A percentile compares a stretch with the other conserved stretches of the same genome.
phyloP scores from a whole-genome alignment of 1,140 invertebrate species.

The Hypothenemus hampei region DNA sequence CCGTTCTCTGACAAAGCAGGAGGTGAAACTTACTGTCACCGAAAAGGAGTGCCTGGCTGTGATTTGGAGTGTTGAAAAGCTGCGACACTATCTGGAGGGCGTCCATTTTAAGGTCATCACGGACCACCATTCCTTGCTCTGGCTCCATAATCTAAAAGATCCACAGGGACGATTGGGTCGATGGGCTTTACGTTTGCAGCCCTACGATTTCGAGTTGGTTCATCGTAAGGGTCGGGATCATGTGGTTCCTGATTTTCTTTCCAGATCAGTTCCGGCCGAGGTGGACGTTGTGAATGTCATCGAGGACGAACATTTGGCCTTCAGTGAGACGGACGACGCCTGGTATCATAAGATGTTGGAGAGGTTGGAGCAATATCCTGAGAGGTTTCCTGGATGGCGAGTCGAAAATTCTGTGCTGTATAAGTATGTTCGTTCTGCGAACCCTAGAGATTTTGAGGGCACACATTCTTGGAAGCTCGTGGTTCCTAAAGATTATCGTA shows the following conservation, averaged over 20 bases:
- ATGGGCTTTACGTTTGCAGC: conserved; percentile 46
- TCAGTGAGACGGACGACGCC: not conserved
- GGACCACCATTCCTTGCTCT: conserved; percentile 48
- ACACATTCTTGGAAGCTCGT: conserved; percentile 25
- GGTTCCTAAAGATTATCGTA: conserved; percentile 19
- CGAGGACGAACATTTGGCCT: not conserved
- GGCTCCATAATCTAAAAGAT: conserved; percentile 46
- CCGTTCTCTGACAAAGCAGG: conserved; percentile 31
- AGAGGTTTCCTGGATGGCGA: conserved; percentile 19
- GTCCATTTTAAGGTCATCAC: conserved; percentile 47
- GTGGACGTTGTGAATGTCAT: not conserved
- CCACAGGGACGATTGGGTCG: conserved; percentile 44
- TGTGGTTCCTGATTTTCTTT: conserved; percentile 27
- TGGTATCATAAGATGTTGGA: conserved; percentile 16
- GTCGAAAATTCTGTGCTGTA: conserved; percentile 15
- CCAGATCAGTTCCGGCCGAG: conserved; percentile 21
- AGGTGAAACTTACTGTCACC: conserved; percentile 47
- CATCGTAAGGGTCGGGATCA: conserved; percentile 41
- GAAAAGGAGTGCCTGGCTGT: conserved; percentile 50
- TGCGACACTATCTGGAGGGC: conserved; percentile 45
- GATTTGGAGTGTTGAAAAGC: conserved; percentile 45
- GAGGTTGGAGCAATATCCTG: conserved; percentile 13
- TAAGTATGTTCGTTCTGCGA: conserved; percentile 16
- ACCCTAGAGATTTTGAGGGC: not conserved
- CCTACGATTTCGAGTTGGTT: conserved; percentile 43